Conservation (phyloP, 2,113 vertebrate species). For the Paramisgurnus dabryanus region DNA sequence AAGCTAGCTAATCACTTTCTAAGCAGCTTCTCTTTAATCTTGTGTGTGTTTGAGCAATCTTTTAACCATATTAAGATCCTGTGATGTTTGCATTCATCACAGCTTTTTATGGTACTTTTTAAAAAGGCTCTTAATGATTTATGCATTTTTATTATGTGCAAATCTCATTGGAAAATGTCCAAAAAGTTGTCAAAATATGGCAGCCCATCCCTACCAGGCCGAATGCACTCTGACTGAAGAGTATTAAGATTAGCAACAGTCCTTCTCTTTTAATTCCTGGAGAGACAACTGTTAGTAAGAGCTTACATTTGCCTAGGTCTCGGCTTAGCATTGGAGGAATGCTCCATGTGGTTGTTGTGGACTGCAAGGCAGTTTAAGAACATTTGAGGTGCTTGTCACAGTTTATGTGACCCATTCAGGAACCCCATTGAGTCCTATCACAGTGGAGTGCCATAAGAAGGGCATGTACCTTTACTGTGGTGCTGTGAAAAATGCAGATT, state of each 20-base stretch:
- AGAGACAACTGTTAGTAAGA: conserved; percentile 19
- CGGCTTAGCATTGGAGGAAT: background rate
- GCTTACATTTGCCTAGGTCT: conserved; percentile 1
- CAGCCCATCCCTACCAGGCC: background rate
- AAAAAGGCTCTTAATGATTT: no score
- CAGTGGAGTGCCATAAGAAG: conserved; percentile 16
- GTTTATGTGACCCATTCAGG: background rate
- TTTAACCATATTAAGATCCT: conserved; percentile 16
- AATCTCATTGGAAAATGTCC: background rate
- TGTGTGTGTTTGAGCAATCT: background rate
- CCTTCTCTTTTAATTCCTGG: conserved; percentile 39
- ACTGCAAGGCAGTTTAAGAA: background rate
- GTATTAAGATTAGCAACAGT: conserved; percentile 41
- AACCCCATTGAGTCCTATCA: background rate
- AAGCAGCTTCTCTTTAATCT: conserved; percentile 42
- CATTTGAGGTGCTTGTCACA: background rate
- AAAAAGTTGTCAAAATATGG: background rate
- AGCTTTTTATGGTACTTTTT: background rate
- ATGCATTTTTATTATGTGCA: no score
- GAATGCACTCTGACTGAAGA: background rate
- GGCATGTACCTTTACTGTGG: conserved; percentile 31
- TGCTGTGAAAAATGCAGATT: conserved; percentile 5
- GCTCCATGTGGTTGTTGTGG: background rate
- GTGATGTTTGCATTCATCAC: background rate
- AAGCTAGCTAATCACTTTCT: conserved; percentile 35